phyloP scores from a whole-genome alignment of 2,113 vertebrate genomes.

The Bucco capensis region DNA sequence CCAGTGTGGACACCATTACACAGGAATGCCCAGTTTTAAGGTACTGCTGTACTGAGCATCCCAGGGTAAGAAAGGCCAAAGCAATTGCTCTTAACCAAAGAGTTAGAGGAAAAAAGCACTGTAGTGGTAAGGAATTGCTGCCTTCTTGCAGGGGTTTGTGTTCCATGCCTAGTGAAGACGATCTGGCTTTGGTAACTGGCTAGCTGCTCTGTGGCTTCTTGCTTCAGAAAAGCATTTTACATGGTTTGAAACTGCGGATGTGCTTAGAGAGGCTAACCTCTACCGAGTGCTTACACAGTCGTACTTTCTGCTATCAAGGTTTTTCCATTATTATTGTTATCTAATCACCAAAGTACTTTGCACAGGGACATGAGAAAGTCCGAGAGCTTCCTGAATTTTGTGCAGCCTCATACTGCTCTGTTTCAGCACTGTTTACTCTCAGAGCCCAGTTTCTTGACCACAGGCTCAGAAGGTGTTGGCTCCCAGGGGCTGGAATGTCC shows the following conservation, averaged over 20 bases:
- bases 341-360: not conserved
- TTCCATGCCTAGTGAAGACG: rapidly evolving
- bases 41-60: not conserved
- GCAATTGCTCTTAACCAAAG: not conserved
- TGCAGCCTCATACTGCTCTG: not conserved
- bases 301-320: not conserved
- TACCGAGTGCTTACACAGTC: not conserved
- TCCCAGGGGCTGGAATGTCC: rapidly evolving
- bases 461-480: not conserved
- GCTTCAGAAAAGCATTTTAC: not conserved
- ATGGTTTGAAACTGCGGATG: not conserved
- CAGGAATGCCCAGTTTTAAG: not conserved
- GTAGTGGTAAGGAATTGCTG: not conserved
- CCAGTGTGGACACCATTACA: rapidly evolving
- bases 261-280: not conserved
- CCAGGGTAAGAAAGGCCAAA: not conserved
- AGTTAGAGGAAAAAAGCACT: not conserved
- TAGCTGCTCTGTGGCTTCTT: not conserved
- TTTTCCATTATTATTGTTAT: not conserved
- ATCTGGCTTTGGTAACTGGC: not conserved
- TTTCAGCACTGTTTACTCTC: not conserved
- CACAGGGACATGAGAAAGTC: not conserved
- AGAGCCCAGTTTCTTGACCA: rapidly evolving
- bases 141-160: not conserved
- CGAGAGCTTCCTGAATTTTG: not conserved